Conservation (phyloP, 2,113 vertebrate genomes). For the Xiphophorus hellerii region DNA sequence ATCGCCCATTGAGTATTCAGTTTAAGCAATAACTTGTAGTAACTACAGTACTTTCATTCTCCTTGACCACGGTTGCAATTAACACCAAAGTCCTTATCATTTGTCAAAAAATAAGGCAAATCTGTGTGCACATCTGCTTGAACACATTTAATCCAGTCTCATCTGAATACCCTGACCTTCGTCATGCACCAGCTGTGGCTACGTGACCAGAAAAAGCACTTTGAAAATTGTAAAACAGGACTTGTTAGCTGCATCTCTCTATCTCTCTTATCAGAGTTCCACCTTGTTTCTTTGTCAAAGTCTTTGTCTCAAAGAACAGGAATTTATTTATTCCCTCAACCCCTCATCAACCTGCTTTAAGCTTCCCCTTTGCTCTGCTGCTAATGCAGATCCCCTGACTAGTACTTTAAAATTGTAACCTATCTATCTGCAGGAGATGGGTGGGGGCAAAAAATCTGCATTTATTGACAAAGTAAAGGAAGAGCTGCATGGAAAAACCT, state of each 20-base stretch:
- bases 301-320: slow-evolving; percentile 29
- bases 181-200: slow-evolving; percentile 22
- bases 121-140: neutral
- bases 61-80: slow-evolving; percentile 15
- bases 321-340: slow-evolving; percentile 41
- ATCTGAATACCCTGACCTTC: slow-evolving; percentile 46
- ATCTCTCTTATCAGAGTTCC: slow-evolving; percentile 19
- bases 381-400: slow-evolving; percentile 53
- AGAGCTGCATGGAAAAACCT: slow-evolving; percentile 37
- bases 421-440: slow-evolving; percentile 51
- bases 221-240: slow-evolving; percentile 24
- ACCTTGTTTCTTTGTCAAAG: slow-evolving; percentile 41
- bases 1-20: neutral
- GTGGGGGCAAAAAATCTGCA: slow-evolving; percentile 25
- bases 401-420: slow-evolving; percentile 49
- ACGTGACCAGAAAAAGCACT: slow-evolving; percentile 11
- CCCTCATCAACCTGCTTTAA: slow-evolving; percentile 51
- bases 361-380: slow-evolving; percentile 42
- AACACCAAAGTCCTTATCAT: slow-evolving; percentile 1
- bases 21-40: neutral
- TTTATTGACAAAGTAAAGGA: slow-evolving; percentile 52
- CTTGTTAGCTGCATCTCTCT: slow-evolving; percentile 16
- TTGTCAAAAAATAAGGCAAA: slow-evolving; percentile 14
- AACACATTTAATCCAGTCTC: slow-evolving; percentile 10
- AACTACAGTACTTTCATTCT: neutral